phyloP scores from a whole-genome alignment of 2,113 vertebrate genomes.

The Planiliza haematocheilus region DNA sequence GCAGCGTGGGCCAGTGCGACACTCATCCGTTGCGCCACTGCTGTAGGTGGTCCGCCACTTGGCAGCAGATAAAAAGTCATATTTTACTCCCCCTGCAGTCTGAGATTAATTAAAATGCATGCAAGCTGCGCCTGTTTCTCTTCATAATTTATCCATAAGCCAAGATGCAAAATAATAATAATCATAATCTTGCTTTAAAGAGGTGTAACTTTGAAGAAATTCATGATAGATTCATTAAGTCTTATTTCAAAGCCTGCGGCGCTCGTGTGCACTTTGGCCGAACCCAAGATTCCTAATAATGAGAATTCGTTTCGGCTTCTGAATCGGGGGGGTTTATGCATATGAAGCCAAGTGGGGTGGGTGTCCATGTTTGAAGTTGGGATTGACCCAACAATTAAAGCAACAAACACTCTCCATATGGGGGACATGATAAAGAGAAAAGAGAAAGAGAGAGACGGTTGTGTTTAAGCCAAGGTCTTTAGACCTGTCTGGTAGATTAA shows the following conservation, averaged over 20 bases:
- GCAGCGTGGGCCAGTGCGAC: conserved; percentile 37
- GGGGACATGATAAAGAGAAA: neutral
- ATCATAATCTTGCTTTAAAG: conserved; percentile 77
- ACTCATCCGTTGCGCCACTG: conserved; percentile 59
- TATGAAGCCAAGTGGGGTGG: conserved; percentile 4
- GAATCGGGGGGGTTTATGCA: conserved; percentile 23
- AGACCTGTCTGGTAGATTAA: conserved; percentile 1
- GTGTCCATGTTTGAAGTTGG: conserved; percentile 53
- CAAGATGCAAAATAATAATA: conserved; percentile 80
- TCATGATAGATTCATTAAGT: conserved; percentile 80
- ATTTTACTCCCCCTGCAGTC: conserved; percentile 73
- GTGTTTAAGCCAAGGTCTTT: neutral
- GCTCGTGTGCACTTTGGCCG: conserved; percentile 71
- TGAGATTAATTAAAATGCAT: conserved; percentile 83
- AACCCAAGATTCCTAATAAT: conserved; percentile 68
- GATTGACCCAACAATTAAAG: conserved; percentile 49
- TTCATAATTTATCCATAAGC: conserved; percentile 83
- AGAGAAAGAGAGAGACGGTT: neutral
- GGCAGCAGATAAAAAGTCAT: conserved; percentile 82
- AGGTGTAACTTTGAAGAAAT: conserved; percentile 76
- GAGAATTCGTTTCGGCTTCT: conserved; percentile 37
- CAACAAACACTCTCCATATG: conserved; percentile 53
- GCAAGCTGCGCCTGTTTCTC: conserved; percentile 77
- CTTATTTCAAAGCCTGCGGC: conserved; percentile 72
- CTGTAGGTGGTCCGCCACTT: conserved; percentile 75